phyloP scores from a whole-genome alignment of 1,140 invertebrate species.

The Bicyclus anynana region DNA sequence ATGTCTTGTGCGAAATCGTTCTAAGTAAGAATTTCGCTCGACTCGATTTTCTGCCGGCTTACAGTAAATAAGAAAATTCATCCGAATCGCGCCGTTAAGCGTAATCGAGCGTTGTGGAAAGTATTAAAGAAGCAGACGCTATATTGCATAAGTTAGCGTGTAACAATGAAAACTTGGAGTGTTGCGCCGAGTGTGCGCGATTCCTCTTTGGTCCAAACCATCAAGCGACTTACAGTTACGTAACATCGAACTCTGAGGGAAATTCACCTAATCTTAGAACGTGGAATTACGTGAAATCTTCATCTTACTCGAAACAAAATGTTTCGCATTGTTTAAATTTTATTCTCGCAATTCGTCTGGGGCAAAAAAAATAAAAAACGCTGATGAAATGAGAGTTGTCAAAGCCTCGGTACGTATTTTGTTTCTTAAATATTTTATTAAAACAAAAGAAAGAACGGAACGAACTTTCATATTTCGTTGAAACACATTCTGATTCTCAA shows the following conservation, averaged over 20 bases:
- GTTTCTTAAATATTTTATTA: conserved; percentile 29
- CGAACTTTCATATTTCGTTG: conserved; percentile 29
- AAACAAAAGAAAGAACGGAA: conserved; percentile 24
- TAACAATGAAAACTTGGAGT: conserved; percentile 73
- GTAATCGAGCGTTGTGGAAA: conserved; percentile 72
- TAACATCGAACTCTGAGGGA: conserved; percentile 13
- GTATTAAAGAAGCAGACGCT: conserved; percentile 73
- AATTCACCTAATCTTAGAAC: conserved; percentile 20
- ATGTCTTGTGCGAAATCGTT: conserved; percentile 27
- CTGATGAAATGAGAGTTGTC: conserved; percentile 14
- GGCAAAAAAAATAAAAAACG: conserved; percentile 23
- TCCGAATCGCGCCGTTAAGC: conserved; percentile 66
- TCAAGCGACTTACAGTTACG: conserved; percentile 25
- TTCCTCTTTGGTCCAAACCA: conserved; percentile 56
- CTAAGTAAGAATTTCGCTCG: conserved; percentile 47
- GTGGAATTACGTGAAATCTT: conserved; percentile 14
- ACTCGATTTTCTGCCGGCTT: conserved; percentile 58
- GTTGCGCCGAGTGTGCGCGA: conserved; percentile 64
- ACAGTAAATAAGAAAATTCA: conserved; percentile 74
- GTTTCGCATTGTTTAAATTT: conserved; percentile 20
- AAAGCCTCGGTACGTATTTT: conserved; percentile 22
- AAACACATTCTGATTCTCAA: conserved; percentile 35
- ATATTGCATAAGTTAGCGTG: conserved; percentile 76
- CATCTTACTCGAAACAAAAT: conserved; percentile 13
- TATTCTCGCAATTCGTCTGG: conserved; percentile 14